Evolutionary conservation across 2,888 invertebrate genomes (phyloP).

Genomic region (Diaprepes abbreviatus): DNA sequence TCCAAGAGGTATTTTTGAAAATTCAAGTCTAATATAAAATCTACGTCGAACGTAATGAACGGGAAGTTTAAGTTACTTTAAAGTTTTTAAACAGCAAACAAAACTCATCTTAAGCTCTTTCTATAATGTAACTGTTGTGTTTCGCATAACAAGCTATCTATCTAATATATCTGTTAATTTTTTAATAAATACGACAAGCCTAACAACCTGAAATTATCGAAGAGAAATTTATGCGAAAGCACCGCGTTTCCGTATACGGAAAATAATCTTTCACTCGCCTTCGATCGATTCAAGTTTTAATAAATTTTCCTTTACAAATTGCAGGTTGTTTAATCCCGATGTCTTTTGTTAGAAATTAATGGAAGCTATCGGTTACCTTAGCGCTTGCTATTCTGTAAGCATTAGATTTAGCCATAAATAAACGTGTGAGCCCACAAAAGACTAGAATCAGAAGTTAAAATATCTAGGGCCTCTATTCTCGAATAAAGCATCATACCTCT

Average conservation of each 20-base stretch:
- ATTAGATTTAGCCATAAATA: slow-evolving; percentile 6
- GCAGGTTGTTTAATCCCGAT: slow-evolving; percentile 3
- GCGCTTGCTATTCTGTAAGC: slow-evolving; percentile 2
- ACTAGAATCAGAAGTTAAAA: too few relatives aligned
- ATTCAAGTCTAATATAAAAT: too few relatives aligned
- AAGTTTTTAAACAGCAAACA: too few relatives aligned
- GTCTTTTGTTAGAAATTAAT: slow-evolving; percentile 14
- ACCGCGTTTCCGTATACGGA: background rate
- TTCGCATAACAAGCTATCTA: slow-evolving; percentile 4
- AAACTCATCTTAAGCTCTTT: background rate
- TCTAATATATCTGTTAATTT: background rate
- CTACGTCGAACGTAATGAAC: too few relatives aligned
- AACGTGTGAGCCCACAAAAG: background rate
- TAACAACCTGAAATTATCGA: slow-evolving; percentile 10
- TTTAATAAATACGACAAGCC: slow-evolving; percentile 9
- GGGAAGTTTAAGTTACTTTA: too few relatives aligned
- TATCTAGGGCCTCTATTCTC: too few relatives aligned
- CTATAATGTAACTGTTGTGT: background rate
- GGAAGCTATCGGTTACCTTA: background rate
- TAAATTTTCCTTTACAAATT: slow-evolving; percentile 21
- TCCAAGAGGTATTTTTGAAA: too few relatives aligned
- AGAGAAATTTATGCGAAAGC: slow-evolving; percentile 20
- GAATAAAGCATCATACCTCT: too few relatives aligned
- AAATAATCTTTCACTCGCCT: slow-evolving; percentile 13
- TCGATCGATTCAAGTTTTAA: background rate